These are phyloP conservation scores for Phortica variegata DNA, from an alignment of 1,140 invertebrate species.

Conservation along the genomic window DNA sequence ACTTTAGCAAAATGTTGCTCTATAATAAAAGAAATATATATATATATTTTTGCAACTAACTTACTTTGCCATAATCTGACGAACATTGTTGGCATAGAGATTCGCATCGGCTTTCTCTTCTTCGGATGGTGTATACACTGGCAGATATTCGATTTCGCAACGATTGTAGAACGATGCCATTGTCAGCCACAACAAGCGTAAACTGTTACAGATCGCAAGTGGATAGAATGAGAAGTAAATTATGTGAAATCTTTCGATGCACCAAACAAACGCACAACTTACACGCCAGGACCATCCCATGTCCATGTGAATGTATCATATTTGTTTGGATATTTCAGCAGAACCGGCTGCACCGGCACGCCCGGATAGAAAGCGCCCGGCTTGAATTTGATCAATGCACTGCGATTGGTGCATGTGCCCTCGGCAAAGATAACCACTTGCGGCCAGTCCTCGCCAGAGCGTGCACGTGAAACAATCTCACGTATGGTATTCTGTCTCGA, in stretches of 20 bases:
- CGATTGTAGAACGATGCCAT: slow-evolving; percentile 86
- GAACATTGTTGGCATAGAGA: slow-evolving; percentile 87
- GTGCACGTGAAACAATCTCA: slow-evolving; percentile 84
- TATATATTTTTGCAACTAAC: slow-evolving; percentile 36
- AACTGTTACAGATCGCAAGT: slow-evolving; percentile 13
- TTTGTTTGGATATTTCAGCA: slow-evolving; percentile 88
- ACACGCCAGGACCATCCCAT: slow-evolving; percentile 95
- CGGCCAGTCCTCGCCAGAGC: slow-evolving; percentile 85
- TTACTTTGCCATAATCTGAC: slow-evolving; percentile 89
- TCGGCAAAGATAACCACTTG: slow-evolving; percentile 95
- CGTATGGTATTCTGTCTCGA: slow-evolving; percentile 88
- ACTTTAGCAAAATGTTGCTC: no score
- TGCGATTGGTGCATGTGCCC: slow-evolving; percentile 93
- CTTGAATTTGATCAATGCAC: slow-evolving; percentile 93
- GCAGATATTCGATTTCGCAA: slow-evolving; percentile 93
- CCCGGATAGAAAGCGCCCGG: slow-evolving; percentile 90
- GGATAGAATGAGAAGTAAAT: slow-evolving; percentile 10
- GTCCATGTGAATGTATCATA: slow-evolving; percentile 95
- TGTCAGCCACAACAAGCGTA: slow-evolving; percentile 80
- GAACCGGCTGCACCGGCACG: slow-evolving; percentile 91
- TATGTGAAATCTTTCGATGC: not conserved
- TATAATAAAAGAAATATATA: slow-evolving; percentile 48
- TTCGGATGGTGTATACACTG: slow-evolving; percentile 85
- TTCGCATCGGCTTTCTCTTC: slow-evolving; percentile 85
- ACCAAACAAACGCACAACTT: slow-evolving; percentile 60